Percentiles rank a stretch among this genome's conserved stretches.
Evolutionary conservation across 2,797 vertebrate species (phyloP).

Genomic region (Anas bernieri): DNA sequence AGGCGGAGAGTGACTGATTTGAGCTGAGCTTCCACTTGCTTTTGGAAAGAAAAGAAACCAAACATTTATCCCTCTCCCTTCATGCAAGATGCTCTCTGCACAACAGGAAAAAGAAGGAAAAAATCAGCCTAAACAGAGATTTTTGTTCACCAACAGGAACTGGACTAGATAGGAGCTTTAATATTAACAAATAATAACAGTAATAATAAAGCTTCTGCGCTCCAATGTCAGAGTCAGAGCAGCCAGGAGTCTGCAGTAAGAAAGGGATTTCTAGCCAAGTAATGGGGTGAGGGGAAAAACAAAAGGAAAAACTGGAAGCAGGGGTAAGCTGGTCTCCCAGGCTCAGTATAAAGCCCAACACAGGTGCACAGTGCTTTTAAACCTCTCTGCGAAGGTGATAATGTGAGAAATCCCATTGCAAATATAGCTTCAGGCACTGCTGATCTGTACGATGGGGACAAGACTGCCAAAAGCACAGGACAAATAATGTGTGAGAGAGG

Average conservation of each 20-base stretch:
- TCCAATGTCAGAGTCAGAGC: background rate
- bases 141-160: background rate
- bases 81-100: background rate
- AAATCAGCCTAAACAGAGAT: background rate
- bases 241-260: background rate
- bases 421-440: background rate
- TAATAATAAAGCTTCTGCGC: background rate
- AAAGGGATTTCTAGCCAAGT: background rate
- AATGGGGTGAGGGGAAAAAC: background rate
- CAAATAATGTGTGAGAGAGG: constrained; percentile 7
- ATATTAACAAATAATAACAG: background rate
- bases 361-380: background rate
- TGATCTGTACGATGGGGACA: background rate
- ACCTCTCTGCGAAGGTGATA: background rate
- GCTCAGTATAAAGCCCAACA: background rate
- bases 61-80: background rate
- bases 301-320: background rate
- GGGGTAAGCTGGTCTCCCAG: background rate
- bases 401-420: constrained; percentile 3
- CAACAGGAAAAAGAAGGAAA: background rate
- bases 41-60: constrained; percentile 32
- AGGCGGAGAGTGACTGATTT: background rate
- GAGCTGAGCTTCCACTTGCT: background rate
- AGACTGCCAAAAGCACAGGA: background rate
- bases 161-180: background rate